Conservation (phyloP, 2,797 vertebrate species). For the Pagetopsis macropterus region DNA sequence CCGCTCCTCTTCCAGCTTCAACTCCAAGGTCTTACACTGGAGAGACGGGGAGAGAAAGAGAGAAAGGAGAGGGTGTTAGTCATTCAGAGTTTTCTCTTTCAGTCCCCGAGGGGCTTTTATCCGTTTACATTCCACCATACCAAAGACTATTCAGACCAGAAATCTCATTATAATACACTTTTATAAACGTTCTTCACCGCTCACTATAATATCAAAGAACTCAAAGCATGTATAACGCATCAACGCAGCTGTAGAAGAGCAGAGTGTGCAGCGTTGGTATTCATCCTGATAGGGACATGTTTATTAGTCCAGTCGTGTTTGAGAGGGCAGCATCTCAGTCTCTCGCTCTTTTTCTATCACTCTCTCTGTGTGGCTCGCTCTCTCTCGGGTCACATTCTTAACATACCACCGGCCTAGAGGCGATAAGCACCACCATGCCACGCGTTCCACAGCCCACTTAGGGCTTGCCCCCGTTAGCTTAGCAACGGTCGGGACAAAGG, state of each 20-base stretch:
- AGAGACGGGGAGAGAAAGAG: conserved; percentile 13
- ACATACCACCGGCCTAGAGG: conserved; percentile 73
- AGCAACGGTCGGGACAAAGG: conserved; percentile 73
- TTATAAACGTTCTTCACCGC: conserved; percentile 27
- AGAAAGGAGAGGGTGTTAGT: conserved; percentile 21
- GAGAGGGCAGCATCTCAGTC: conserved; percentile 51
- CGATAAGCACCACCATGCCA: conserved; percentile 78
- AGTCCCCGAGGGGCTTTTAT: conserved; percentile 40
- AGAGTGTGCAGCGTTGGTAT: conserved; percentile 19
- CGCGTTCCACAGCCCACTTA: conserved; percentile 78
- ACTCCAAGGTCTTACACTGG: conserved; percentile 92
- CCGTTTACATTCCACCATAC: conserved; percentile 46
- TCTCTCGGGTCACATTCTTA: conserved; percentile 77
- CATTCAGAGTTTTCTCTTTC: conserved; percentile 50
- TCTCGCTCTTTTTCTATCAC: conserved; percentile 43
- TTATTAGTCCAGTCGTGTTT: conserved; percentile 62
- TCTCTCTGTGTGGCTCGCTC: conserved; percentile 56
- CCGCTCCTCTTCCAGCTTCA: conserved; percentile 92
- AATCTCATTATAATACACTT: conserved; percentile 34
- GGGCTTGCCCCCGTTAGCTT: conserved; percentile 73
- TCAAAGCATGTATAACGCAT: conserved; percentile 19
- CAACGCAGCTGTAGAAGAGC: conserved; percentile 33
- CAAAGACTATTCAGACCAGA: conserved; percentile 38
- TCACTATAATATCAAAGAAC: conserved; percentile 18
- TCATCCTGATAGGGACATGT: conserved; percentile 34